Percentiles rank a stretch among this genome's conserved stretches.
These are phyloP conservation scores for Toxostoma redivivum DNA, from an alignment of 2,113 vertebrate species.

Conservation along the genomic window DNA sequence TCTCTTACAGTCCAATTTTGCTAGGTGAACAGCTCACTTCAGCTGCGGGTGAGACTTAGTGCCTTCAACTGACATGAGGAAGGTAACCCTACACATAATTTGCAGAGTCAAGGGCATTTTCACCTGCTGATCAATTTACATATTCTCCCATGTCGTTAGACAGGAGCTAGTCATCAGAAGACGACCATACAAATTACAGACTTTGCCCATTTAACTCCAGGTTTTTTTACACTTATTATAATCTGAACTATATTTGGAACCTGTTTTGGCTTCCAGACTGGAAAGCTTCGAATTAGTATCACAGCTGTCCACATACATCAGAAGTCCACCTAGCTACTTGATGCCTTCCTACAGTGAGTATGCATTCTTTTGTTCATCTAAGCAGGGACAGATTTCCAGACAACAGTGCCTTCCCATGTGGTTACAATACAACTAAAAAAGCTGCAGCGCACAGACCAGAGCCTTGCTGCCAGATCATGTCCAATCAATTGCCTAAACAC, in stretches of 20 bases:
- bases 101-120: constrained; percentile 75
- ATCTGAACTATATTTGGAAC: constrained; percentile 53
- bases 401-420: not conserved
- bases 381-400: not conserved
- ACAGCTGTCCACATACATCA: constrained; percentile 5
- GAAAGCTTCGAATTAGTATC: constrained; percentile 43
- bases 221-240: constrained; percentile 51
- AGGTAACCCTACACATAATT: constrained; percentile 72
- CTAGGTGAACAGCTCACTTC: constrained; percentile 66
- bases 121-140: constrained; percentile 75
- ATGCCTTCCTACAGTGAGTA: not conserved
- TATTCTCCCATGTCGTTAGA: constrained; percentile 71
- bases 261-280: constrained; percentile 52
- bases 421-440: not conserved
- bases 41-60: constrained; percentile 54
- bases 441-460: not conserved
- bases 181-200: constrained; percentile 51
- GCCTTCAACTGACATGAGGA: constrained; percentile 63
- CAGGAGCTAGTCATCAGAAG: constrained; percentile 63
- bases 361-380: not conserved
- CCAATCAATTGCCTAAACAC: not conserved
- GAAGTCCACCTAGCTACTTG: not conserved
- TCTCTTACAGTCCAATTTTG: constrained; percentile 70
- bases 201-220: constrained; percentile 56
- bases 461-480: accelerated